Conservation (phyloP, 2,113 vertebrate genomes). For the Cyphomyrus discorhynchus region DNA sequence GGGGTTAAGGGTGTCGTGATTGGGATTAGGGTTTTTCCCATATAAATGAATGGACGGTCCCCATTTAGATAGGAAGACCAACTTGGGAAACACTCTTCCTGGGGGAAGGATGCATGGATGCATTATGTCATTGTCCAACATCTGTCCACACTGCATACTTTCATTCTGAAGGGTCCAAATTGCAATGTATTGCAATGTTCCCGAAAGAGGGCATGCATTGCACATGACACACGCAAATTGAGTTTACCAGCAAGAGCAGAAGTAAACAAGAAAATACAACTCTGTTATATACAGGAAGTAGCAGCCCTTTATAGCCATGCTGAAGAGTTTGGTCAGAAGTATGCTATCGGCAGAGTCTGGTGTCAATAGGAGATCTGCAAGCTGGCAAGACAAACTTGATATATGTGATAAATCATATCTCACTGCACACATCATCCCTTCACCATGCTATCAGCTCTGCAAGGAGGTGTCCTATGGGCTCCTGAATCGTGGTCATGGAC, state of each 20-base stretch:
- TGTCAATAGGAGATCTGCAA: not conserved
- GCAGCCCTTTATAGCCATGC: not conserved
- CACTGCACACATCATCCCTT: not conserved
- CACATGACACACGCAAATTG: not conserved
- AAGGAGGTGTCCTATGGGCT: no score
- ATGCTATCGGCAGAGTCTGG: not conserved
- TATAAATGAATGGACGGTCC: no score
- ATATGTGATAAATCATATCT: not conserved
- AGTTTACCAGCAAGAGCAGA: not conserved
- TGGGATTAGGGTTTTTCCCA: no score
- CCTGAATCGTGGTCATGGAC: no score
- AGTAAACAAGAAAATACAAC: not conserved
- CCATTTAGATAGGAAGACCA: no score
- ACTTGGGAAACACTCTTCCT: no score
- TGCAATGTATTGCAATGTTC: not conserved
- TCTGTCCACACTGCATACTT: not conserved
- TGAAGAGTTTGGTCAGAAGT: not conserved
- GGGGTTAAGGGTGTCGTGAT: no score
- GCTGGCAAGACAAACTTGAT: not conserved
- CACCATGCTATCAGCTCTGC: not conserved
- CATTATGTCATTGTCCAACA: not conserved
- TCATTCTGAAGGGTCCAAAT: not conserved
- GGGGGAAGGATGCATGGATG: not conserved
- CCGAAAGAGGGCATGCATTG: not conserved
- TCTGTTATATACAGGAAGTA: not conserved